A percentile compares a stretch with the other conserved stretches of the same genome.
These are phyloP conservation scores for Oxystoma pomonae DNA, from an alignment of 2,888 invertebrate genomes.

Conservation along the genomic window DNA sequence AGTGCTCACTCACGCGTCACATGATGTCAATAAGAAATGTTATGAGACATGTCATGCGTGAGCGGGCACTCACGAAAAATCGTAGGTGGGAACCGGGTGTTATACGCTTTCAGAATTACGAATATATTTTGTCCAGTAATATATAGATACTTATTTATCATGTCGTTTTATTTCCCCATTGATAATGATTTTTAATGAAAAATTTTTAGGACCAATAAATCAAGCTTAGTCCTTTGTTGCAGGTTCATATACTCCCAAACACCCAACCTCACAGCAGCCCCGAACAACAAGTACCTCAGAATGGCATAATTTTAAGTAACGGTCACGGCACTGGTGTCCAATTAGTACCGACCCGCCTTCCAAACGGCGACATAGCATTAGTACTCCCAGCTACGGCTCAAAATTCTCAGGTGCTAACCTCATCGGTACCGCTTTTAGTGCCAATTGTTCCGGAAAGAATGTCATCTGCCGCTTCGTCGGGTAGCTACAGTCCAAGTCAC, in stretches of 20 bases:
- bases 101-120: no score
- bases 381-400: conserved; percentile 67
- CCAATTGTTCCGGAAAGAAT: conserved; percentile 69
- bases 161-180: no score
- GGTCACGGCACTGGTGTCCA: conserved; percentile 69
- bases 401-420: conserved; percentile 37
- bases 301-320: conserved; percentile 61
- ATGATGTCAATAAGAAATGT: no score
- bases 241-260: conserved; percentile 56
- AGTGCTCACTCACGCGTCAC: no score
- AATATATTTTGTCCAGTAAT: no score
- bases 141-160: no score
- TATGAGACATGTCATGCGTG: no score
- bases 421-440: conserved; percentile 64
- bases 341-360: conserved; percentile 73
- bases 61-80: no score
- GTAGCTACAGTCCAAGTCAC: conserved; percentile 53
- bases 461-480: conserved; percentile 66
- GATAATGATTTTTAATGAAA: no score
- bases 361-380: conserved; percentile 80
- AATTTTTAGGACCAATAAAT: no score
- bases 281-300: conserved; percentile 33
- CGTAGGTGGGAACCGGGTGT: no score
- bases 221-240: conserved; percentile 38
- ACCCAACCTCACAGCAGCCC: conserved; percentile 24